These are phyloP conservation scores for Paraplagusia blochii DNA, from an alignment of 2,113 vertebrate genomes.

Conservation along the genomic window DNA sequence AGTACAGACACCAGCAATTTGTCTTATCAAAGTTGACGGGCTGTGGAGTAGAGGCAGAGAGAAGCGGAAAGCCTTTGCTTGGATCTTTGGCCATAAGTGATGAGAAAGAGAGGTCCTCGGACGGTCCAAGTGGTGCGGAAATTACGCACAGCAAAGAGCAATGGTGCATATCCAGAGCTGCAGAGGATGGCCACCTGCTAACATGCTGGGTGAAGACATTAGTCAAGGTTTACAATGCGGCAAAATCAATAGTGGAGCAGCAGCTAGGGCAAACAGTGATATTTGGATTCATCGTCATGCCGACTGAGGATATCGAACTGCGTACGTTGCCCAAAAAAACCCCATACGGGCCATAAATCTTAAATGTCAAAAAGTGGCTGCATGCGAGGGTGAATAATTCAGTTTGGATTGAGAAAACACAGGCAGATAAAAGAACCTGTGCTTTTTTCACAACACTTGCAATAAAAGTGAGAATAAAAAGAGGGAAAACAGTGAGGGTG, in stretches of 20 bases:
- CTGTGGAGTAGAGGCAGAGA: conserved; percentile 32
- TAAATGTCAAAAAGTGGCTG: conserved; percentile 63
- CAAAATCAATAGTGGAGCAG: conserved; percentile 64
- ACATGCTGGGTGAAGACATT: conserved; percentile 64
- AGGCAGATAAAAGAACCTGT: conserved; percentile 13
- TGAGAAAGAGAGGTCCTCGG: conserved; percentile 48
- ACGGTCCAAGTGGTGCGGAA: conserved; percentile 47
- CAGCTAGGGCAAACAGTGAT: conserved; percentile 59
- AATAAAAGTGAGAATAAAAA: conserved; percentile 31
- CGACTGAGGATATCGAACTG: conserved; percentile 57
- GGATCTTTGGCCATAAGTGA: conserved; percentile 39
- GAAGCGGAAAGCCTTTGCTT: conserved; percentile 26
- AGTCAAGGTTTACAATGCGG: conserved; percentile 69
- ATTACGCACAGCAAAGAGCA: conserved; percentile 44
- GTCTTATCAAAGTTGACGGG: conserved; percentile 62
- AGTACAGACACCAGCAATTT: conserved; percentile 64
- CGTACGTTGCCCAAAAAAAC: conserved; percentile 38
- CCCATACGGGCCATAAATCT: conserved; percentile 59
- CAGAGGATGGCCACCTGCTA: conserved; percentile 41
- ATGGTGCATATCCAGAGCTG: conserved; percentile 51
- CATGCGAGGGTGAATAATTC: conserved; percentile 60
- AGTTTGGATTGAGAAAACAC: conserved; percentile 43
- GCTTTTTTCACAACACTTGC: conserved; percentile 11
- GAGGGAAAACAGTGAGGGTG: conserved; percentile 25
- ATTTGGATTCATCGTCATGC: conserved; percentile 69